Base-by-base conservation (phyloP, 2,113 vertebrate genomes). In the Myotis brandtii region DNA sequence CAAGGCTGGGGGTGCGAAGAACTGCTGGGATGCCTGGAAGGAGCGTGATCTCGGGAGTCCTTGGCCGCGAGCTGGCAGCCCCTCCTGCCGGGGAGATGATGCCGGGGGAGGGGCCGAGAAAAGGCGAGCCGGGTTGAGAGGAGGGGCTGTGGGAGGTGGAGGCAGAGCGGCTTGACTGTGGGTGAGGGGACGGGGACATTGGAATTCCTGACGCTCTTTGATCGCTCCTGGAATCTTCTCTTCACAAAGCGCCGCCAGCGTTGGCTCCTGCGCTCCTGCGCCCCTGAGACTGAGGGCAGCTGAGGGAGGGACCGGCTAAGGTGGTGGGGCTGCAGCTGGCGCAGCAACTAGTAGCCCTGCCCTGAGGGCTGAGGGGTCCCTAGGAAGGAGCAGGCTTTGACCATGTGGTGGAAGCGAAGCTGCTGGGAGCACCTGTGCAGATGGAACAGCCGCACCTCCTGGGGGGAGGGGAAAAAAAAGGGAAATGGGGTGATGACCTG, bases 101-200 rank as follows among this genome's bases (percentile, higher is more conserved):
- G 11, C 9, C 2, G 6, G 21, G 30, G 13, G 1, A 3, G 1
- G 17, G 25, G 21, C 16, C 6, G 69, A 6, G 50, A 32, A 48
- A 2, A 3, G 18, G 2, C 7, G 5, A 17, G 20, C 4, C 0
- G 0, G 5, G 43, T 6, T 10, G 64, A 43, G 52, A 17, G n/a
- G 5, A 16, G 62, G 62, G 9, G 2, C 6, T 0, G 9, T 8
- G 27, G 30, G 48, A 40, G 40, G 37, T 48, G 21, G n/a, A 20
- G 20, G 32, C 21, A 0, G 9, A 5, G 85, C 9, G 2, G 3
- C 8, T 70, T 12, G 43, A 64, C 5, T 5, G 17, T 2, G 25
- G 67, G 6, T 21, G 52, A 25, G 40, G 52, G 40, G 5, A 32
- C 43, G n/a, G 54, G 52, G 50, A 30, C 3, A 18, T 25, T 48